Evolutionary conservation across 2,113 vertebrate genomes (phyloP).

Genomic region (Donacobius atricapilla): DNA sequence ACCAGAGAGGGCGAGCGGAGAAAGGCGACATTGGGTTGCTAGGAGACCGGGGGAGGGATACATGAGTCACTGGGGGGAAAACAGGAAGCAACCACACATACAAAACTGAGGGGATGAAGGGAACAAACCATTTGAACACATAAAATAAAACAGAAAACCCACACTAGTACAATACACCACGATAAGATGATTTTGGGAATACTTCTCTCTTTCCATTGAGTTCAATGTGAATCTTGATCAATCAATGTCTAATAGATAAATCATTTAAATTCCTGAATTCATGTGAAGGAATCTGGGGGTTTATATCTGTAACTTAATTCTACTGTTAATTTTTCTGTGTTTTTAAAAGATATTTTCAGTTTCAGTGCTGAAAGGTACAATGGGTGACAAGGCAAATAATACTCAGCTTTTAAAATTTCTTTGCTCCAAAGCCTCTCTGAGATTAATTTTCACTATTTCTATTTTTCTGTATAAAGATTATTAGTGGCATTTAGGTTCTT

Average conservation of each 20-base stretch:
- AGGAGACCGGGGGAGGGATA: no score
- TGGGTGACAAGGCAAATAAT: neutral
- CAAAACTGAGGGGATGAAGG: no score
- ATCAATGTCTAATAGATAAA: neutral
- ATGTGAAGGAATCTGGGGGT: neutral
- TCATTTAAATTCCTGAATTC: neutral
- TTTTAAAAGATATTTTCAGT: neutral
- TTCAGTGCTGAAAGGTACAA: neutral
- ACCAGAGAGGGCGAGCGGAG: no score
- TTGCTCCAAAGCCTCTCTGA: neutral
- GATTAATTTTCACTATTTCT: neutral
- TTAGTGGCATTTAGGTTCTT: neutral
- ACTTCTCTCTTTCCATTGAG: neutral
- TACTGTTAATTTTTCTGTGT: neutral
- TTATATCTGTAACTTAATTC: neutral
- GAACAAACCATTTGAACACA: no score
- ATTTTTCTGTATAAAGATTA: neutral
- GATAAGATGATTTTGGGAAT: neutral
- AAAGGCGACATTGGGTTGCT: no score
- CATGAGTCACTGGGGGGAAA: no score
- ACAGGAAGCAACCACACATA: no score
- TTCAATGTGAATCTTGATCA: neutral
- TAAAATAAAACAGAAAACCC: no score
- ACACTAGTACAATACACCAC: no score
- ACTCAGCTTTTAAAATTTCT: neutral